These are phyloP conservation scores for Spongia lamella DNA, from an alignment of 37 sponge, comb jelly and placozoan genomes.

Conservation along the genomic window DNA sequence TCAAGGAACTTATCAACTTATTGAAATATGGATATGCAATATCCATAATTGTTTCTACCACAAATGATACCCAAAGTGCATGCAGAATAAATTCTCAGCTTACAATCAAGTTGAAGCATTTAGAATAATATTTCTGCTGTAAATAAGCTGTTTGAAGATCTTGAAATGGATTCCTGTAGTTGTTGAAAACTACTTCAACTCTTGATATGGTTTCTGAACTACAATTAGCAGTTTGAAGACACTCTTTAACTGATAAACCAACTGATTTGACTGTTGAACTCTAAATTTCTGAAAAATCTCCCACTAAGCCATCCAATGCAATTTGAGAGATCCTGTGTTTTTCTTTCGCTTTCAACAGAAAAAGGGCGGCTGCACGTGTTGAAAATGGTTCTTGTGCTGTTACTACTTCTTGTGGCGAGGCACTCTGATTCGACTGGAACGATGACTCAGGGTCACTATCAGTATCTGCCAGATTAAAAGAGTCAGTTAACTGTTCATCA, in stretches of 20 bases:
- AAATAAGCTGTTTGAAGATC: neutral
- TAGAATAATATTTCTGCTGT: neutral
- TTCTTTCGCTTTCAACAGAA: constrained; percentile 18
- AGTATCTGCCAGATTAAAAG: neutral
- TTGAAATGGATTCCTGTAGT: constrained; percentile 13
- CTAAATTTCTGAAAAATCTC: neutral
- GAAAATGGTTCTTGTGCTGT: neutral
- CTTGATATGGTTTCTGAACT: neutral
- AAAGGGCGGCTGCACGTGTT: constrained; percentile 1
- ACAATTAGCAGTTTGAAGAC: too few species aligned
- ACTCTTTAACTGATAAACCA: constrained; percentile 1
- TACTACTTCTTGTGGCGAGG: neutral
- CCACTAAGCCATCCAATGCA: constrained; percentile 19
- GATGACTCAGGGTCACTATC: neutral
- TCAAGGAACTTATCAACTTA: too few species aligned
- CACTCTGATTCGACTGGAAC: neutral
- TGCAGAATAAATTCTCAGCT: too few species aligned
- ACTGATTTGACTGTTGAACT: neutral
- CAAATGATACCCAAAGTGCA: too few species aligned
- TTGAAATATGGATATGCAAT: too few species aligned
- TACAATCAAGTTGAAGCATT: constrained; percentile 9
- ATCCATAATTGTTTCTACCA: too few species aligned
- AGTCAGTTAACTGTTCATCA: neutral
- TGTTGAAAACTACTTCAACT: neutral
- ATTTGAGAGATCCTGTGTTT: constrained; percentile 18